A percentile compares a stretch with the other conserved stretches of the same genome.
Conservation (phyloP, 2,888 invertebrate species). For the Athalia rosae region DNA sequence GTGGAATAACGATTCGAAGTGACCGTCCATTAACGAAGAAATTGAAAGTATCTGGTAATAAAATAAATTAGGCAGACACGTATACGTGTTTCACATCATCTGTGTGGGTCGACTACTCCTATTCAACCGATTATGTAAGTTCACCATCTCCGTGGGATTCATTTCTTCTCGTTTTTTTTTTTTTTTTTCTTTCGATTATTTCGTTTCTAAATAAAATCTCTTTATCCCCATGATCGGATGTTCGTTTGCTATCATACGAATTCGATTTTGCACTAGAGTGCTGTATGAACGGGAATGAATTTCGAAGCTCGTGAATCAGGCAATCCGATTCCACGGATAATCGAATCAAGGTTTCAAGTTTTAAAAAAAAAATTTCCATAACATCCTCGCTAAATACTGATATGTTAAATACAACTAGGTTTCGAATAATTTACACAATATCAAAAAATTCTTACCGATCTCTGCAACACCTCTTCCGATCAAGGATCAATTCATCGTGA, state of each 20-base stretch:
- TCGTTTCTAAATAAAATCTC: neutral
- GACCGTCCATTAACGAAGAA: conserved; percentile 40
- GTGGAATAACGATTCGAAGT: neutral
- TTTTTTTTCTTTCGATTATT: neutral
- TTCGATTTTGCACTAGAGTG: too few species aligned
- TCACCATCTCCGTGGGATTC: conserved; percentile 24
- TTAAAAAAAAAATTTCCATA: too few species aligned
- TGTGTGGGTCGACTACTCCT: neutral
- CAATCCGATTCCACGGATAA: too few species aligned
- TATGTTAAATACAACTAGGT: too few species aligned
- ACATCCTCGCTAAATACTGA: too few species aligned
- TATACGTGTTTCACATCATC: neutral
- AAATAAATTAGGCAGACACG: conserved; percentile 34
- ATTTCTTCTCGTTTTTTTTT: conserved; percentile 24
- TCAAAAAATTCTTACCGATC: too few species aligned
- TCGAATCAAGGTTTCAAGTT: too few species aligned
- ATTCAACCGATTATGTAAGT: conserved; percentile 16
- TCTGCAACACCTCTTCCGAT: too few species aligned
- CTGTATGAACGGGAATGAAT: too few species aligned
- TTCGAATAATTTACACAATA: too few species aligned
- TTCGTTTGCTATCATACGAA: neutral
- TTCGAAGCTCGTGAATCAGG: too few species aligned
- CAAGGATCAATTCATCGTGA: too few species aligned
- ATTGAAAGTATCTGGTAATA: conserved; percentile 33
- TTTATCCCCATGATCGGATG: conserved; percentile 5